Evolutionary conservation across 2,888 invertebrate species (phyloP), one percentile per base, ranked within the genome.

Genomic region (Nebria brevicollis): DNA sequence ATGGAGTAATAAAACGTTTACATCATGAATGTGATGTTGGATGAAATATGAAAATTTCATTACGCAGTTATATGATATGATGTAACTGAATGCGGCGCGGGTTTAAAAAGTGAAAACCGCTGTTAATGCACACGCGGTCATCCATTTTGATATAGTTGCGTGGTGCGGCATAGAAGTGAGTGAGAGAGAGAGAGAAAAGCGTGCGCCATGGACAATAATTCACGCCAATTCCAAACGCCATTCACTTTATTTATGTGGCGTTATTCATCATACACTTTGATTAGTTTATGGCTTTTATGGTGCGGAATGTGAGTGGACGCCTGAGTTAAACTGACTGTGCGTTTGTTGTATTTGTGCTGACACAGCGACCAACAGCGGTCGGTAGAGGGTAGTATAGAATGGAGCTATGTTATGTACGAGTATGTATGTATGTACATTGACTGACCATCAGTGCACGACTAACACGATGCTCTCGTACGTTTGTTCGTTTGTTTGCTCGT

Each of bases 181-280:
- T 11, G 25, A 34, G 72, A 26, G 25, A 13, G 20, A 25, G 15
- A 15, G 43, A 15, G 66, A 54, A 72, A 65, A 72, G 75, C 86
- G 88, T 87, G 88, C 88, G 88, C 88, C 88, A 88, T 68, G 89
- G 87, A 89, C 89, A 89, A 89, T 89, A 89, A 89, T 88, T 89
- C 89, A 89, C 88, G 89, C 89, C 89, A 89, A 89, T 89, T 89
- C 88, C 89, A 89, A 89, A 88, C 88, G 89, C 89, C 88, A 89
- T 89, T 89, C 89, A 89, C 89, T 89, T 89, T 89, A 89, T 89
- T 89, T 89, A 89, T 89, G 89, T 88, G 86, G 87, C 86, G 88
- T 88, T 88, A 89, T 89, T 89, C 89, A 89, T 89, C 89, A 89
- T 89, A 86, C 88, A 88, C 88, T 89, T 89, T 89, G 89, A 89